These are phyloP conservation scores for Ectobius pallidus DNA, from an alignment of 2,888 invertebrate genomes.

Conservation along the genomic window DNA sequence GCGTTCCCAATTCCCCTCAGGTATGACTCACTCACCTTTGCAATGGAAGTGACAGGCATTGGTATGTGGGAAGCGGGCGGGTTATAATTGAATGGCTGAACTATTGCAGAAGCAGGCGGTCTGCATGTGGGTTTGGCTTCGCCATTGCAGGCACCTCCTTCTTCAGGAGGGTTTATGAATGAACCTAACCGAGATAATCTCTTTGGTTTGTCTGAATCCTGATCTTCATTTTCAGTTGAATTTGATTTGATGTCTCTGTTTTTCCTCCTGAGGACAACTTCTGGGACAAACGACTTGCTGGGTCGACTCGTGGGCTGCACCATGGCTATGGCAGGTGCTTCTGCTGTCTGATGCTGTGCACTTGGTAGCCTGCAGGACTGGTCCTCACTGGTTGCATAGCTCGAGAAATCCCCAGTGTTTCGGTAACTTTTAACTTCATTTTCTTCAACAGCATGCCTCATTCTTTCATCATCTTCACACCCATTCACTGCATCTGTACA, in stretches of 20 bases:
- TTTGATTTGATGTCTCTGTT: slow-evolving; percentile 2
- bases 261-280: slow-evolving; percentile 33
- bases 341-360: slow-evolving; percentile 5
- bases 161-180: slow-evolving; percentile 54
- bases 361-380: neutral
- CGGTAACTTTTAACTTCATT: neutral
- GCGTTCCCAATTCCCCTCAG: slow-evolving; percentile 3
- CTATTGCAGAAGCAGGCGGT: slow-evolving; percentile 54
- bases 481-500: neutral
- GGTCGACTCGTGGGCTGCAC: slow-evolving; percentile 8
- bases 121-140: slow-evolving; percentile 42
- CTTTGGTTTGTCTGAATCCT: slow-evolving; percentile 48
- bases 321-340: slow-evolving; percentile 21
- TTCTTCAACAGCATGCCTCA: neutral
- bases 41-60: slow-evolving; percentile 31
- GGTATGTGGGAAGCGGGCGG: slow-evolving; percentile 48
- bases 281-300: neutral
- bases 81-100: slow-evolving; percentile 59
- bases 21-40: slow-evolving; percentile 11
- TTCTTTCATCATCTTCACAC: neutral
- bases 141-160: slow-evolving; percentile 41
- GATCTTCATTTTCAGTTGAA: slow-evolving; percentile 49
- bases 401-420: neutral
- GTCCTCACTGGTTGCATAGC: neutral
- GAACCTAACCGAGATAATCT: slow-evolving; percentile 60